These are phyloP conservation scores for Hypercompe scribonia DNA, from an alignment of 2,888 invertebrate species.

Conservation along the genomic window DNA sequence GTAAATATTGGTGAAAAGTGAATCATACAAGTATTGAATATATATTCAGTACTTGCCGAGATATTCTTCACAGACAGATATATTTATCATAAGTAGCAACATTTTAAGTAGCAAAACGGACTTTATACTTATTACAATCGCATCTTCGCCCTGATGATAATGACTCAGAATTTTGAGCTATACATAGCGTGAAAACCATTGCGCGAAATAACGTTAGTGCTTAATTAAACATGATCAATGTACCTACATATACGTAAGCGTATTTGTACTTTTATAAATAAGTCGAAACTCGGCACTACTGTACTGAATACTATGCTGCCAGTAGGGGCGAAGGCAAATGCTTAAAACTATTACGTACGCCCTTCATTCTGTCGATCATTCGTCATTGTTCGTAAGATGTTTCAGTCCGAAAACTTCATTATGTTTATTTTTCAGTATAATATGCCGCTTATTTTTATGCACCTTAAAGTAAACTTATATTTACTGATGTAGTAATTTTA, in stretches of 20 bases:
- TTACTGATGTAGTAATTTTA: background rate
- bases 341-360: too few relatives aligned
- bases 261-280: too few relatives aligned
- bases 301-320: too few relatives aligned
- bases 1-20: too few relatives aligned
- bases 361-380: too few relatives aligned
- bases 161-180: background rate
- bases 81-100: background rate
- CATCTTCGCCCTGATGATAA: background rate
- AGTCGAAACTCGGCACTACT: too few relatives aligned
- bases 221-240: background rate
- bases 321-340: too few relatives aligned
- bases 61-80: background rate
- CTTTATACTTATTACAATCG: background rate
- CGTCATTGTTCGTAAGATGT: background rate
- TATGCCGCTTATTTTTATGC: background rate
- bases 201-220: background rate
- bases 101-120: background rate
- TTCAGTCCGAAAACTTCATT: background rate
- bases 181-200: background rate
- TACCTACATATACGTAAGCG: background rate
- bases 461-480: background rate
- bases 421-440: background rate
- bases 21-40: too few relatives aligned
- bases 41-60: background rate